These are phyloP conservation scores for Hoplostethus mediterraneus DNA, from an alignment of 2,797 vertebrate species.

Conservation along the genomic window DNA sequence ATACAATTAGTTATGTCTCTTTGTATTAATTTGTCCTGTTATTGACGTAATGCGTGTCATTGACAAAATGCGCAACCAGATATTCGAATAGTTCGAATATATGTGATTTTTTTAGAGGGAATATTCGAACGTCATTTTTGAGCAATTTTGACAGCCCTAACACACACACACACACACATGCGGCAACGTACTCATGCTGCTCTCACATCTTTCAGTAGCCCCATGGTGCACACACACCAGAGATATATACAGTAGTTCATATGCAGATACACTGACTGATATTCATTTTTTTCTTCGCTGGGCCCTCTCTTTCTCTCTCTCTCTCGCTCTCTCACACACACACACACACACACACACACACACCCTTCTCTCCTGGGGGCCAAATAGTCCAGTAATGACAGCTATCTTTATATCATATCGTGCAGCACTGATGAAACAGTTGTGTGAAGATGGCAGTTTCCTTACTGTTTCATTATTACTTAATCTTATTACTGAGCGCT, in stretches of 20 bases:
- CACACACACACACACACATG: too few relatives aligned
- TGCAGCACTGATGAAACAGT: conserved; percentile 25
- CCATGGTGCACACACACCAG: conserved; percentile 15
- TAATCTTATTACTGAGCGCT: conserved; percentile 3
- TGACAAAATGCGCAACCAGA: too few relatives aligned
- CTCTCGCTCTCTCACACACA: neutral
- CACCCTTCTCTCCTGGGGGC: conserved; percentile 23
- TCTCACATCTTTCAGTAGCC: conserved; percentile 15
- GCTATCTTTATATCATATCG: conserved; percentile 31
- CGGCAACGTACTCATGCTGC: neutral
- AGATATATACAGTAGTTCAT: conserved; percentile 19
- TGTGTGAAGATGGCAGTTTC: conserved; percentile 12
- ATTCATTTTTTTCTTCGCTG: conserved; percentile 6
- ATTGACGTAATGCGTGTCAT: too few relatives aligned
- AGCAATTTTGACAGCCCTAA: too few relatives aligned
- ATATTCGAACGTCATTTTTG: too few relatives aligned
- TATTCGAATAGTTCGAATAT: too few relatives aligned
- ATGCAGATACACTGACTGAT: conserved; percentile 32
- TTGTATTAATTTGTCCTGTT: too few relatives aligned
- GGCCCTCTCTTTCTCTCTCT: neutral
- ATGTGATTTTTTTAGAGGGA: too few relatives aligned
- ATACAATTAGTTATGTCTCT: too few relatives aligned
- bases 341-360: too few relatives aligned
- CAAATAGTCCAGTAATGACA: conserved; percentile 33
- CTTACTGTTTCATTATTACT: conserved; percentile 25